Evolutionary conservation across 2,113 vertebrate genomes (phyloP).

Genomic region (Stigmatopora argus): DNA sequence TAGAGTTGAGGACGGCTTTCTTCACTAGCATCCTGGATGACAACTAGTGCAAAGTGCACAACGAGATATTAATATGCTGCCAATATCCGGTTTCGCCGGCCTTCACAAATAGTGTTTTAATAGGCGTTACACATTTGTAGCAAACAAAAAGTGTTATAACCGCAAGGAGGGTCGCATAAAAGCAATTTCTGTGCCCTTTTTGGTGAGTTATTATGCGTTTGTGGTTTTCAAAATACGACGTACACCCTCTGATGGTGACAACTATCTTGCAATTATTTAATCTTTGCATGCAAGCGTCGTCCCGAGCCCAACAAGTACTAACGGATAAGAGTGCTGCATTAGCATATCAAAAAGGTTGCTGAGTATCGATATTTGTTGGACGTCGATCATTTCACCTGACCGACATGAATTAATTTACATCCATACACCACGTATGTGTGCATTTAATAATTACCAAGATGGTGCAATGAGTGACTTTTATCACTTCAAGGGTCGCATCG

Average conservation of each 20-base stretch:
- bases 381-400: background rate
- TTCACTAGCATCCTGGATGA: constrained; percentile 57
- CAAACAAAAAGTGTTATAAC: background rate
- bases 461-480: background rate
- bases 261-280: constrained; percentile 4
- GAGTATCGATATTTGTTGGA: background rate
- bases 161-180: background rate
- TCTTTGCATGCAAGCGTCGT: constrained; percentile 8
- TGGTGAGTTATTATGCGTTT: background rate
- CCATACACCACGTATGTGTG: background rate
- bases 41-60: background rate
- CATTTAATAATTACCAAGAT: background rate
- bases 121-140: background rate
- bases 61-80: background rate
- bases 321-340: constrained; percentile 20
- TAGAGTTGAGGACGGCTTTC: constrained; percentile 79
- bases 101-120: background rate
- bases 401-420: constrained; percentile 1
- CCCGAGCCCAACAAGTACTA: background rate
- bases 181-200: background rate
- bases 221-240: background rate
- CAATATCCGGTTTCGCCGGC: constrained; percentile 27
- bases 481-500: background rate
- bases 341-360: constrained; percentile 19
- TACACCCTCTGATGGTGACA: background rate